These are phyloP conservation scores for Falco cherrug DNA, from an alignment of 2,797 vertebrate genomes.

Conservation along the genomic window DNA sequence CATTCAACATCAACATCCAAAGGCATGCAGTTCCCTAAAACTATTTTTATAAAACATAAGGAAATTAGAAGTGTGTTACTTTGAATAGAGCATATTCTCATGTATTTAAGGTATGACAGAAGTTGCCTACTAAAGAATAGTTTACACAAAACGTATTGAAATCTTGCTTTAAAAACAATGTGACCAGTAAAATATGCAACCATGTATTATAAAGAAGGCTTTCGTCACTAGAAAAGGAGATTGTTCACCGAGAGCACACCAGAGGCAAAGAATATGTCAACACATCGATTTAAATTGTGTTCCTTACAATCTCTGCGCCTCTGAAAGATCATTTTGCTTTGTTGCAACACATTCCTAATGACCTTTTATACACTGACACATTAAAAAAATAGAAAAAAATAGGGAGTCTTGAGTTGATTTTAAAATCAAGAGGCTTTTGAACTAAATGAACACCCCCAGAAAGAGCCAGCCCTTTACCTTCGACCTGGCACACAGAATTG, in stretches of 20 bases:
- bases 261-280: not conserved
- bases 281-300: not conserved
- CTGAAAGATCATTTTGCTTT: not conserved
- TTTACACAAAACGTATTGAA: not conserved
- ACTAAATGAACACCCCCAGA: not conserved
- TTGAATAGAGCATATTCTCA: not conserved
- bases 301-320: not conserved
- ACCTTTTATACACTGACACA: not conserved
- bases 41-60: not conserved
- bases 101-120: not conserved
- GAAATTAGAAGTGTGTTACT: not conserved
- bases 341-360: not conserved
- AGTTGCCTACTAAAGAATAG: not conserved
- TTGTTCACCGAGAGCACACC: not conserved
- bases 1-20: not conserved
- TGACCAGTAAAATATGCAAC: not conserved
- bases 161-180: not conserved
- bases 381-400: not conserved
- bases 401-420: not conserved
- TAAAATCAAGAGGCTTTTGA: not conserved
- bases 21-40: not conserved
- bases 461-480: not conserved
- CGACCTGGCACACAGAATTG: not conserved
- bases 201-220: not conserved
- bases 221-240: not conserved